Conservation (phyloP, 2,113 vertebrate genomes). For the Girardinichthys multiradiatus region DNA sequence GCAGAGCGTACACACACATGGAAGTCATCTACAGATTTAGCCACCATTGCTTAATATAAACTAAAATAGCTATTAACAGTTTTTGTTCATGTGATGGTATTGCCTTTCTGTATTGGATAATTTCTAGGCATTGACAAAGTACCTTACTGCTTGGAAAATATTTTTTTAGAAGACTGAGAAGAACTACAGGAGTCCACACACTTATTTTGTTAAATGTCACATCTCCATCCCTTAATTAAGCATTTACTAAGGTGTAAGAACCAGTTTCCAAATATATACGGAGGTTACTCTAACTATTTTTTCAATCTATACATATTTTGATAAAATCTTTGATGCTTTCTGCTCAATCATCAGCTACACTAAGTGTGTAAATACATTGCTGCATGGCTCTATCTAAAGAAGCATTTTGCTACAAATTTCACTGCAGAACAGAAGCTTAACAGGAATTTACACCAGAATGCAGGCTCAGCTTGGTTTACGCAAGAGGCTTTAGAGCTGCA, state of each 20-base stretch:
- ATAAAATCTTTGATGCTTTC: background rate
- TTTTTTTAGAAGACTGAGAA: conserved; percentile 38
- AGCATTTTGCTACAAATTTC: conserved; percentile 16
- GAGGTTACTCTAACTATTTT: background rate
- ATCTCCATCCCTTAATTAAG: background rate
- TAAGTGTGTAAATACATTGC: conserved; percentile 13
- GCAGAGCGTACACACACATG: conserved; percentile 23
- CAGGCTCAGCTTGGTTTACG: background rate
- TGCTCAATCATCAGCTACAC: background rate
- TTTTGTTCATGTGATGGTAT: background rate
- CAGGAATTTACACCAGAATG: conserved; percentile 15
- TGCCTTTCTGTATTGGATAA: conserved; percentile 26
- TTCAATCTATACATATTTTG: background rate
- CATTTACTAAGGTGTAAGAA: background rate
- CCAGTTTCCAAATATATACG: background rate
- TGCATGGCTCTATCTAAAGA: conserved; percentile 10
- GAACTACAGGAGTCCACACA: background rate
- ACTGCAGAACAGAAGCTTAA: conserved; percentile 5
- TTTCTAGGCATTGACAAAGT: conserved; percentile 19
- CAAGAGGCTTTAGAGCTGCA: conserved; percentile 1
- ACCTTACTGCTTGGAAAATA: conserved; percentile 30
- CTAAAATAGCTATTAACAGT: background rate
- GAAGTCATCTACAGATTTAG: conserved; percentile 25
- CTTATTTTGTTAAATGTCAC: background rate
- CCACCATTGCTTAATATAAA: background rate